These are phyloP conservation scores for Homalodisca vitripennis DNA, from an alignment of 1,140 invertebrate genomes.

Conservation along the genomic window DNA sequence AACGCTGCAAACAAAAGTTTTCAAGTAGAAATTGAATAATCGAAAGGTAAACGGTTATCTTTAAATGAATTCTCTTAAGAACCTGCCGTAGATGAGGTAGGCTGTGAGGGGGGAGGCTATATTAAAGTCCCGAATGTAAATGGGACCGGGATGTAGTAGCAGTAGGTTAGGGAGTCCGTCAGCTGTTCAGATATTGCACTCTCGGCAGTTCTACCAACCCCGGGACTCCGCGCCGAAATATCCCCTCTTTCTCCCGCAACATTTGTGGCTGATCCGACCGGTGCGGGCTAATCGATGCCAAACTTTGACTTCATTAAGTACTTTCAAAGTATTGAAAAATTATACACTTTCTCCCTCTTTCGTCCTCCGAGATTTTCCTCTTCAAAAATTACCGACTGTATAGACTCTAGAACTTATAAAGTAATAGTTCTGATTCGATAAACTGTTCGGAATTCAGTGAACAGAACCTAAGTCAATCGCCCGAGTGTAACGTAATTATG, in stretches of 20 bases:
- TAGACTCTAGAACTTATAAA: too few species aligned
- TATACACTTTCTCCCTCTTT: neutral
- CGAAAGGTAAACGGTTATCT: too few species aligned
- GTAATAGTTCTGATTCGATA: too few species aligned
- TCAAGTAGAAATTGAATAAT: too few species aligned
- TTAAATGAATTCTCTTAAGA: too few species aligned
- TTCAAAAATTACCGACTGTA: too few species aligned
- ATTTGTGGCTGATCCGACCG: neutral
- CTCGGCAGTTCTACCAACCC: slow-evolving; percentile 4
- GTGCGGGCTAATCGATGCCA: neutral
- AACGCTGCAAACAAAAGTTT: too few species aligned
- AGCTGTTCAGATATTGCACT: slow-evolving; percentile 18
- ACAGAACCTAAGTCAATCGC: too few species aligned
- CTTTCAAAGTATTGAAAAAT: slow-evolving; percentile 18
- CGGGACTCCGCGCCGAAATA: neutral
- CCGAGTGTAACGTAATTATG: too few species aligned
- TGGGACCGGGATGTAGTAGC: slow-evolving; percentile 1
- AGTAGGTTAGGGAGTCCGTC: slow-evolving; percentile 23
- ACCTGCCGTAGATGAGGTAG: too few species aligned
- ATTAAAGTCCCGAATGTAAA: slow-evolving; percentile 21
- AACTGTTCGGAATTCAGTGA: too few species aligned
- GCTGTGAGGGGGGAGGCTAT: neutral
- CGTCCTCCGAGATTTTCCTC: neutral
- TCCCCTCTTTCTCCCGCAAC: neutral
- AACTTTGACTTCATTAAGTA: slow-evolving; percentile 18